Conservation (phyloP, 2,797 vertebrate species). For the Tenualosa ilisha region DNA sequence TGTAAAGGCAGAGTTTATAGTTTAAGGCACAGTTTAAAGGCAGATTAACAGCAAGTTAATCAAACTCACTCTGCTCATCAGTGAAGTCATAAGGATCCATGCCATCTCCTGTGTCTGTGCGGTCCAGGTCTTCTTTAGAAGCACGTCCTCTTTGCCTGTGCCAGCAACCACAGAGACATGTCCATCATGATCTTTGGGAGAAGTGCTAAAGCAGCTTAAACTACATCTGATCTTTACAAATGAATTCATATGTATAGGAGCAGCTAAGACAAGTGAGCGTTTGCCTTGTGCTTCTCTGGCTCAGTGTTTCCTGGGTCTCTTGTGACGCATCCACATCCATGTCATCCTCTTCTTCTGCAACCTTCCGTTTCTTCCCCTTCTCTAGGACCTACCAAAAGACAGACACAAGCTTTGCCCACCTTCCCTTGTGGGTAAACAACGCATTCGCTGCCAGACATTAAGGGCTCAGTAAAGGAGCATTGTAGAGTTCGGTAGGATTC, state of each 20-base stretch:
- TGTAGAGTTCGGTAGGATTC: no score
- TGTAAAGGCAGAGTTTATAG: no score
- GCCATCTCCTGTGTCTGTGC: slow-evolving; percentile 47
- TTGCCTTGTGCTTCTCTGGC: slow-evolving; percentile 49
- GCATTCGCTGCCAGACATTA: not conserved
- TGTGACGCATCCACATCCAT: slow-evolving; percentile 39
- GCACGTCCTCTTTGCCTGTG: slow-evolving; percentile 51
- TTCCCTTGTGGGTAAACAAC: not conserved
- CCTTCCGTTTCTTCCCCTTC: slow-evolving; percentile 59
- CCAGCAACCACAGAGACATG: not conserved
- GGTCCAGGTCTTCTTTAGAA: slow-evolving; percentile 51
- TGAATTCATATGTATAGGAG: not conserved
- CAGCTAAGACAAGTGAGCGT: not conserved
- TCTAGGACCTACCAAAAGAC: slow-evolving; percentile 56
- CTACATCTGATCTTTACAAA: not conserved
- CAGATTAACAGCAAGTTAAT: not conserved
- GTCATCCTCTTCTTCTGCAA: slow-evolving; percentile 51
- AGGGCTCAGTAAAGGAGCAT: no score
- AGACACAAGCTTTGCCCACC: not conserved
- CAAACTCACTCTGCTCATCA: slow-evolving; percentile 51
- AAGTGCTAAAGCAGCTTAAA: not conserved
- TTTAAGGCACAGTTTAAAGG: not conserved
- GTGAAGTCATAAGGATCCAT: slow-evolving; percentile 59
- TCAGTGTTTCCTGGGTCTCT: slow-evolving; percentile 52
- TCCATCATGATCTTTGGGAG: not conserved